Evolutionary conservation across 2,888 invertebrate genomes (phyloP), one percentile per base, ranked within the genome.

Genomic region (Stramonita haemastoma): DNA sequence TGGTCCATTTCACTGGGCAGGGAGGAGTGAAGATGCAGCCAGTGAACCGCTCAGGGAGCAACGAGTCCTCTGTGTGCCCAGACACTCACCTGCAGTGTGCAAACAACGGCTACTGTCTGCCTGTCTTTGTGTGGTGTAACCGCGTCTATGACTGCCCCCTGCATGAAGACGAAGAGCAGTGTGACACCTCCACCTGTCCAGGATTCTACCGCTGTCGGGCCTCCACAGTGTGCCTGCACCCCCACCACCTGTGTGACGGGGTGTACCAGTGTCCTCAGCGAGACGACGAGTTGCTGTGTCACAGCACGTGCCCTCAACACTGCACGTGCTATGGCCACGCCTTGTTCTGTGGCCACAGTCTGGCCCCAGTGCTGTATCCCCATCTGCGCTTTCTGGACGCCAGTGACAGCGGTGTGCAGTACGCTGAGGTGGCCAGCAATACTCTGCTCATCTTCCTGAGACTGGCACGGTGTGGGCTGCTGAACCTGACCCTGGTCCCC

Each of bases 61-160:
- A n/a, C 46, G 26, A 1, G 4, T 46, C 57, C 17, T 60, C 34
- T 36, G n/a, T 85, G 60, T 73, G 81, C 26, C 81, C 81, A 22
- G 36, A 81, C 81, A 81, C 81, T 29, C 81, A 81, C 81, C 19
- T 81, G 36, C 81, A 81, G 81, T 81, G 81, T 81, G 81, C 81
- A 17, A 36, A 81, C 46, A n/a, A 81, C 36, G 81, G 81, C 36
- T 81, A 81, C 26, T 81, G 81, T 81, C 46, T 81, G 46, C 81
- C 81, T 70, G 85, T 89, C 22, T 85, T 60, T 29, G 46, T 89
- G 29, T 19, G 29, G n/a, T 89, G 89, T 56, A 89, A 89, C 29
- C 60, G 29, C 26, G 17, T 70, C 29, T 32, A 70, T 46, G 89
- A 89, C 73, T 89, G 89, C 22, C 86, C 86, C 22, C 57, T 36